phyloP scores from a whole-genome alignment of 2,797 vertebrate genomes.

The Capromys pilorides region DNA sequence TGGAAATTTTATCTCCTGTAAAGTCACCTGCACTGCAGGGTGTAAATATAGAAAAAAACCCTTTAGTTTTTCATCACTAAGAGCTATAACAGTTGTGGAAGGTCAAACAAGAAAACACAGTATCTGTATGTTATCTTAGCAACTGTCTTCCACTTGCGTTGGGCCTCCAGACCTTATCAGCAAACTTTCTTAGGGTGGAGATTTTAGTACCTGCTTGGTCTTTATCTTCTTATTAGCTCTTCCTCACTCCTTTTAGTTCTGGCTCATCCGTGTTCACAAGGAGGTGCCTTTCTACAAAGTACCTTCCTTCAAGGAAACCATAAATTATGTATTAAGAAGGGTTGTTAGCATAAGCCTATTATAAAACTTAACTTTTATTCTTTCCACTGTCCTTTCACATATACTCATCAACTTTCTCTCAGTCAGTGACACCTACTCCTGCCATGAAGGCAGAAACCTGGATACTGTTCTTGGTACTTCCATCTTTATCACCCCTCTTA shows the following conservation, averaged over 20 bases:
- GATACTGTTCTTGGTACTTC: background rate
- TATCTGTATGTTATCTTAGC: background rate
- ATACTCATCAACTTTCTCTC: background rate
- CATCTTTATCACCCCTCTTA: background rate
- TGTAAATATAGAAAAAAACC: conserved; percentile 30
- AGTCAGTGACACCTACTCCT: background rate
- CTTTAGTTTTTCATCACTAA: conserved; percentile 29
- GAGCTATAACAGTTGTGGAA: background rate
- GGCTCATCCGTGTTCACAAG: background rate
- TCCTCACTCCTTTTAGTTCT: background rate
- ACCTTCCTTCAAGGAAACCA: background rate
- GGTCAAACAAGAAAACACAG: background rate
- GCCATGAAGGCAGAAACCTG: background rate
- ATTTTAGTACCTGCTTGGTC: background rate
- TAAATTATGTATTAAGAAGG: conserved; percentile 7
- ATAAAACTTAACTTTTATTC: background rate
- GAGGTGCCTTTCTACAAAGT: background rate
- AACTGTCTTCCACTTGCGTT: background rate
- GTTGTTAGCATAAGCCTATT: background rate
- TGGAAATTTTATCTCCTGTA: conserved; percentile 50
- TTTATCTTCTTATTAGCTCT: background rate
- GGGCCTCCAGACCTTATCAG: background rate
- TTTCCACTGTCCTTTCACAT: background rate
- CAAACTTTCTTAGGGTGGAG: background rate
- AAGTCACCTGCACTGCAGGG: background rate